Evolutionary conservation across 1,140 invertebrate genomes (phyloP).

Genomic region (Diorhabda sublineata): DNA sequence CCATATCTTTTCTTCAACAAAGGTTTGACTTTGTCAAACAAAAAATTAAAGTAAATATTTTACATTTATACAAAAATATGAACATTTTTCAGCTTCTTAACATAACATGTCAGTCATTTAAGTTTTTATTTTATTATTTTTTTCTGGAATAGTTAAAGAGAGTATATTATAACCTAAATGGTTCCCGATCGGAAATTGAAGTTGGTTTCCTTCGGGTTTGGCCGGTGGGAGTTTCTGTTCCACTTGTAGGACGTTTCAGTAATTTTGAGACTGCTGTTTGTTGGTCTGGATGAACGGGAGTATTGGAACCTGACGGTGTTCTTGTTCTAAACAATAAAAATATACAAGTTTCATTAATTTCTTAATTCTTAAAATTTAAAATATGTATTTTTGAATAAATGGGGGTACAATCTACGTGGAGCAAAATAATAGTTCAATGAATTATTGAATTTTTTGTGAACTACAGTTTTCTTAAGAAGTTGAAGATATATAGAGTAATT

Average conservation of each 20-base stretch:
- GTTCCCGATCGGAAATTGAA: constrained; percentile 56
- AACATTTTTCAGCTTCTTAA: constrained; percentile 40
- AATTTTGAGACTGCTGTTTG: constrained; percentile 58
- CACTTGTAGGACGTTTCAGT: constrained; percentile 62
- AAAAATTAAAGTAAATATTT: constrained; percentile 32
- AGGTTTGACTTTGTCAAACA: constrained; percentile 22
- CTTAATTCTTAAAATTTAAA: too few relatives aligned
- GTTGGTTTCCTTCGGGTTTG: constrained; percentile 55
- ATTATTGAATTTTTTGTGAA: too few relatives aligned
- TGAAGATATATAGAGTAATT: too few relatives aligned
- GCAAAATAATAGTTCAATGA: too few relatives aligned
- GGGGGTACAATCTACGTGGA: too few relatives aligned
- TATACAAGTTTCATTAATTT: too few relatives aligned
- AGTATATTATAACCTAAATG: constrained; percentile 58
- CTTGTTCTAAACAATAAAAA: constrained; percentile 51
- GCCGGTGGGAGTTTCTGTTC: constrained; percentile 57
- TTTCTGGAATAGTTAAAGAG: constrained; percentile 37
- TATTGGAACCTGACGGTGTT: constrained; percentile 66
- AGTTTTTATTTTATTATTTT: constrained; percentile 15
- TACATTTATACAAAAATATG: constrained; percentile 45
- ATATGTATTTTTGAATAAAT: too few relatives aligned
- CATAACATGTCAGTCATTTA: constrained; percentile 44
- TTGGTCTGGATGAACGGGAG: constrained; percentile 59
- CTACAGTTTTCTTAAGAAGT: too few relatives aligned
- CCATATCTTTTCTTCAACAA: constrained; percentile 26